These are phyloP conservation scores for Triplophysa siluroides DNA, from an alignment of 2,113 vertebrate species.

Conservation along the genomic window DNA sequence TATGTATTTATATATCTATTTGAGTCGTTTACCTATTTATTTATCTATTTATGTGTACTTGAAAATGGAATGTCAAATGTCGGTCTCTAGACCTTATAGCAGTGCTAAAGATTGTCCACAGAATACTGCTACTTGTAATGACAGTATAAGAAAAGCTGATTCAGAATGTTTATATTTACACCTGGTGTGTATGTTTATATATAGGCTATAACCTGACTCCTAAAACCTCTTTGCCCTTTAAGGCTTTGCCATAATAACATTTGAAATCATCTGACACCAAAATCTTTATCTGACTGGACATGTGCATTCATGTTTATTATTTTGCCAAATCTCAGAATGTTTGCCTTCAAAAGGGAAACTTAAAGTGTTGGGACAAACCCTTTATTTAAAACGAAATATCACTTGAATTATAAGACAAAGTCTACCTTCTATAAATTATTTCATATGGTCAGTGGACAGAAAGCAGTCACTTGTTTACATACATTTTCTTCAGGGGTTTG, in stretches of 20 bases:
- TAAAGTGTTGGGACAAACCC: conserved; percentile 58
- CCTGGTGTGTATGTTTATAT: conserved; percentile 29
- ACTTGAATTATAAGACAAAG: conserved; percentile 78
- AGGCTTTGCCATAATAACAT: conserved; percentile 47
- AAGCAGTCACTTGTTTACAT: conserved; percentile 94
- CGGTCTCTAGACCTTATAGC: conserved; percentile 20
- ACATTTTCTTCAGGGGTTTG: conserved; percentile 88
- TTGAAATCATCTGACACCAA: conserved; percentile 22
- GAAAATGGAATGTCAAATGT: conserved; percentile 45
- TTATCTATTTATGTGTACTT: conserved; percentile 58
- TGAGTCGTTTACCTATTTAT: conserved; percentile 32
- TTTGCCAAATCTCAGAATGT: conserved; percentile 47
- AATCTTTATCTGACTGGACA: background rate
- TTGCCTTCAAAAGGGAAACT: conserved; percentile 65
- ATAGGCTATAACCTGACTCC: conserved; percentile 6
- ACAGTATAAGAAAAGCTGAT: conserved; percentile 36
- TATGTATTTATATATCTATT: conserved; percentile 48
- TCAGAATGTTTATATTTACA: conserved; percentile 25
- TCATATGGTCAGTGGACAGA: conserved; percentile 71
- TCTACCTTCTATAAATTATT: conserved; percentile 78
- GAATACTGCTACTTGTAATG: background rate
- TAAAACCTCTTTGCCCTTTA: conserved; percentile 40
- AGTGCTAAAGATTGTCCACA: conserved; percentile 33
- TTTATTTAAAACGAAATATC: conserved; percentile 66
- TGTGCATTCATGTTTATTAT: conserved; percentile 10